phyloP scores from a whole-genome alignment of 2,113 vertebrate species.

The Tetrax tetrax region DNA sequence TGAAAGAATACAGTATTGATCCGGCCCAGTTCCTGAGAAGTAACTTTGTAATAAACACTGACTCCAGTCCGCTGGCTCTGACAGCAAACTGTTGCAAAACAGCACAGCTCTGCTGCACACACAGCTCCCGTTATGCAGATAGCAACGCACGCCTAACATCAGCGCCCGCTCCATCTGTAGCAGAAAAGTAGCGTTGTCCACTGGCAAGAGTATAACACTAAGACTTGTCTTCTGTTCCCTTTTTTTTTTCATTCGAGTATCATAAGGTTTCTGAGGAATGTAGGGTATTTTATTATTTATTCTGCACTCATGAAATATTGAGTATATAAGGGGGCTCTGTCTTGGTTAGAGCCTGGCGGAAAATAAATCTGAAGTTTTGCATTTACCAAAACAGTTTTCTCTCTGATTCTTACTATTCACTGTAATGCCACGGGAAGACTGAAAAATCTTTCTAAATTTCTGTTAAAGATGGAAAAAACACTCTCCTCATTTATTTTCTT shows the following conservation, averaged over 20 bases:
- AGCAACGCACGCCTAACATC: background rate
- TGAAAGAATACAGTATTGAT: conserved; percentile 95
- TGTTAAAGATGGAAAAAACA: background rate
- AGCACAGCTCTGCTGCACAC: background rate
- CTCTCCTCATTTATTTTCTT: background rate
- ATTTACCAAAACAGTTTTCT: background rate
- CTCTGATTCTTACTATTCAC: background rate
- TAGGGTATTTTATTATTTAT: background rate
- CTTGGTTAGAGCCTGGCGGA: background rate
- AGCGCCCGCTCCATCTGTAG: background rate
- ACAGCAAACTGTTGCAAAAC: conserved; percentile 77
- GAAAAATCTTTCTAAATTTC: background rate
- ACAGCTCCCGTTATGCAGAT: background rate
- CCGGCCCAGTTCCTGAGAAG: conserved; percentile 86
- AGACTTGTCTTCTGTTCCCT: background rate
- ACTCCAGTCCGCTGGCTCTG: conserved; percentile 80
- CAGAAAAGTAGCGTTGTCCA: background rate
- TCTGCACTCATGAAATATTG: background rate
- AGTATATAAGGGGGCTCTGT: background rate
- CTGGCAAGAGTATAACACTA: background rate
- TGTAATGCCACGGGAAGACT: background rate
- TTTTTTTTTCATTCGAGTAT: background rate
- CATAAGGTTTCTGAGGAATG: background rate
- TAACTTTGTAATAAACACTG: conserved; percentile 88
- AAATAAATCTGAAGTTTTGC: background rate